phyloP scores from a whole-genome alignment of 2,113 vertebrate species.

The Leptodactylus fuscus region DNA sequence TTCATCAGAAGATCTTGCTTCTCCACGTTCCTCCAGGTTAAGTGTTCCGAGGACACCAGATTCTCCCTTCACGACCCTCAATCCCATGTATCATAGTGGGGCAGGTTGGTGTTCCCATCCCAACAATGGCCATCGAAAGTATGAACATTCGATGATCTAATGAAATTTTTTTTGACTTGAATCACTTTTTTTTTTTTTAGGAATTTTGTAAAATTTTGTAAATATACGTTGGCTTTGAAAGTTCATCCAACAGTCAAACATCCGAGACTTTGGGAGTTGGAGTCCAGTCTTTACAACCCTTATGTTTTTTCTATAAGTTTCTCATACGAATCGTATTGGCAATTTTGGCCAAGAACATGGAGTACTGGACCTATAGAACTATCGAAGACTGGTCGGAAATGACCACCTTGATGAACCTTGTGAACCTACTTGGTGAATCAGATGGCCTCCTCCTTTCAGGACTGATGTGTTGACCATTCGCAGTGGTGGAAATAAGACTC shows the following conservation, averaged over 20 bases:
- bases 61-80: conserved; percentile 10
- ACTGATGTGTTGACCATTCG: not conserved
- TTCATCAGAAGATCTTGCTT: not conserved
- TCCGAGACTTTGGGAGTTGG: not conserved
- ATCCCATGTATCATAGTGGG: conserved; percentile 51
- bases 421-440: not conserved
- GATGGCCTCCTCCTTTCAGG: not conserved
- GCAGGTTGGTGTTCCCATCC: not conserved
- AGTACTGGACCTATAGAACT: too few species aligned
- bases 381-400: not conserved
- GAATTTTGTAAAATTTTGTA: too few species aligned
- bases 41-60: not conserved
- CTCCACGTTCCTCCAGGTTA: not conserved
- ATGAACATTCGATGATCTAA: not conserved
- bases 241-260: too few species aligned
- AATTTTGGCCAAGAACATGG: not conserved
- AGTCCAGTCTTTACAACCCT: not conserved
- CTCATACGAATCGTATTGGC: not conserved
- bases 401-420: not conserved
- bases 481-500: not conserved
- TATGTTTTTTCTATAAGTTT: too few species aligned
- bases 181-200: too few species aligned
- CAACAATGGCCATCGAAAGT: not conserved
- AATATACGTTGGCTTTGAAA: too few species aligned
- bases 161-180: not conserved